Evolutionary conservation across 37 sponge, comb jelly and placozoan species (phyloP).

Genomic region (Diacarnus erythraeanus): DNA sequence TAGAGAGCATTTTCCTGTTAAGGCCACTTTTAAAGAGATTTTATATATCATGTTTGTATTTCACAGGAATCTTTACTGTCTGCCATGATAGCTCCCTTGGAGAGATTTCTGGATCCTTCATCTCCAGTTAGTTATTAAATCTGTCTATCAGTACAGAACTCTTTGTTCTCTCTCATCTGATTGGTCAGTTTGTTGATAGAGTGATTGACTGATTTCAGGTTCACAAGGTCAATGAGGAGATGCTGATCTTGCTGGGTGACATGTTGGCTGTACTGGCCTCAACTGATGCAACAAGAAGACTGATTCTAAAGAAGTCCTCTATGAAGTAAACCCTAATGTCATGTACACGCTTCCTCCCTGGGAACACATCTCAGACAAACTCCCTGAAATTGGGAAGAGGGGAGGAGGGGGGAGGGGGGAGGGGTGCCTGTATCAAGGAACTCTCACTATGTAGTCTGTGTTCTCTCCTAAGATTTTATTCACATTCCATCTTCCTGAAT

Average conservation of each 20-base stretch:
- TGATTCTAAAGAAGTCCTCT: slow-evolving; percentile 25
- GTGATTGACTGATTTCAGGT: slow-evolving; percentile 10
- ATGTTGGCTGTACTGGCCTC: slow-evolving; percentile 64
- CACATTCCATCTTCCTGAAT: too few species aligned
- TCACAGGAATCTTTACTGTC: not conserved
- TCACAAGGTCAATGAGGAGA: slow-evolving; percentile 37
- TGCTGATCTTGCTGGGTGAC: slow-evolving; percentile 54
- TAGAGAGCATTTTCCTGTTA: not conserved
- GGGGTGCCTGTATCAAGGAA: too few species aligned
- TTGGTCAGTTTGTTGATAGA: too few species aligned
- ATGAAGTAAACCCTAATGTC: too few species aligned
- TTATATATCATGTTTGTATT: not conserved
- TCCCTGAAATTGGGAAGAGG: too few species aligned
- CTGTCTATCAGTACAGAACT: not conserved
- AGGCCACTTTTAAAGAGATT: not conserved
- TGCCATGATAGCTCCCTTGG: not conserved
- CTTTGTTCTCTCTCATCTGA: too few species aligned
- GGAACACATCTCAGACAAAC: too few species aligned
- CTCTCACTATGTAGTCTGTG: too few species aligned
- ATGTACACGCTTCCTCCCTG: too few species aligned
- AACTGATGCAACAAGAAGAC: slow-evolving; percentile 28
- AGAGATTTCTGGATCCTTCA: not conserved
- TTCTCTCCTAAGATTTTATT: too few species aligned
- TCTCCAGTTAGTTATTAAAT: not conserved
- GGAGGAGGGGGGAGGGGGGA: too few species aligned